Evolutionary conservation across 2,797 vertebrate species (phyloP), one percentile per base, ranked within the genome.

Genomic region (Tragopan temminckii): DNA sequence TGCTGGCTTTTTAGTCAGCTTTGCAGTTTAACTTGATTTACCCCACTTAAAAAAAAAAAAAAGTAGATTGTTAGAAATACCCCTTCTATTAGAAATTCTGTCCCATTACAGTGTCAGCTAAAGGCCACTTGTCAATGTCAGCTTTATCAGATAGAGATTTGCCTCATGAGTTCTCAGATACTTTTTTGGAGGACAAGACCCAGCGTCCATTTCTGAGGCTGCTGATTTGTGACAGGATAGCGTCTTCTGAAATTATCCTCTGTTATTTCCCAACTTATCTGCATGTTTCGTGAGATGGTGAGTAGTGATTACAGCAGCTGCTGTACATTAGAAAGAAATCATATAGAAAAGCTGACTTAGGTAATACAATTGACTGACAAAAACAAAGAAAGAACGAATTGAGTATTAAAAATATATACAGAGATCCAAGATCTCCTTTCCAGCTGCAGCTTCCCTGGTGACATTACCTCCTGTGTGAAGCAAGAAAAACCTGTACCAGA

Each of bases 1-100:
- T 90, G 88, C 95, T 93, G 80, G 82, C 90, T 96, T 96, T 97
- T 90, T 95, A 97, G 76, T 40, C 12, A 40, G 92, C 72, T 82
- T 82, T 81, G 88, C 70, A 77, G 42, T 94, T 95, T 96, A 82
- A 94, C 91, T 96, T 88, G 81, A 95, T 94, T 76, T 95, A 96
- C 87, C 77, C 64, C 79, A 80, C 66, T 93, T 96, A n/a, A 75
- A 90, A 95, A 53, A 90, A 95, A 95, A 53, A 53, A 92, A 96
- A 94, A 91, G 70, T 64, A 91, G 68, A 86, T 80, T 92, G 67
- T 84, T 93, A 89, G 88, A 93, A 96, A 97, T 88, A 89, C 86
- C 79, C 80, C 67, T 95, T 81, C 63, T 92, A 77, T 93, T 79
- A 77, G 90, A 97, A 96, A 85, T 93, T 95, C 67, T 86, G 71